Base-by-base conservation (phyloP, 2,113 vertebrate genomes). In the Hymenochirus boettgeri region DNA sequence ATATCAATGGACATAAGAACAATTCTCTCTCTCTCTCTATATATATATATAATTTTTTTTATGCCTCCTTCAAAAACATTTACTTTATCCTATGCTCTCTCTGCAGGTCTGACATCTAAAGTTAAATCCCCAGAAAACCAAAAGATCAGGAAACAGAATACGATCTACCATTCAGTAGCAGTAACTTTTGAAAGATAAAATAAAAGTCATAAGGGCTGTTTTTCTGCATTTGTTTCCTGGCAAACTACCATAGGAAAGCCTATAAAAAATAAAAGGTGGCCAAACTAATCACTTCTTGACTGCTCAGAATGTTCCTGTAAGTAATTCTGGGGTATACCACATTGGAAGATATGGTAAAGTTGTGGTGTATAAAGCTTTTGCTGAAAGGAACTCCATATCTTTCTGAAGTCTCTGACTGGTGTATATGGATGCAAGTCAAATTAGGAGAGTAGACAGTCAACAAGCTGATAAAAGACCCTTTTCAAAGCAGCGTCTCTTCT, bases 381-480 rank as follows among this genome's bases (percentile, higher is more conserved):
- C 29, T 52, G n/a, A n/a, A 67, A n/a, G 45, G 42, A 23, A 19
- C 47, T 24, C 24, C 70, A 70, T 13, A 39, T 23, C 33, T 22
- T 39, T 21, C 47, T 39, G 17, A 35, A n/a, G 18, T 51, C 46
- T 19, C 50, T 39, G n/a, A n/a, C n/a, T n/a, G 15, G 18, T 13
- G 53, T 45, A 42, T 21, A 11, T 52, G 51, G 19, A 31, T 69
- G 23, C 18, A 47, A 52, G 65, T 53, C 26, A 15, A n/a, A 31
- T 24, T 19, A 31, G 25, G 35, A 46, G 52, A 55, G n/a, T 17
- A n/a, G 5, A 5, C 26, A 18, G 88, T 97, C 95, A 98, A 90
- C n/a, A 98, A 70, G 95, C 95, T 15, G 96, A 95, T 74, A 97
- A 93, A 75, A 97, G 84, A 82, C 93, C 96, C 79, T 98, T 97